Conservation (phyloP, 2,113 vertebrate species). For the Cnemophilus loriae region DNA sequence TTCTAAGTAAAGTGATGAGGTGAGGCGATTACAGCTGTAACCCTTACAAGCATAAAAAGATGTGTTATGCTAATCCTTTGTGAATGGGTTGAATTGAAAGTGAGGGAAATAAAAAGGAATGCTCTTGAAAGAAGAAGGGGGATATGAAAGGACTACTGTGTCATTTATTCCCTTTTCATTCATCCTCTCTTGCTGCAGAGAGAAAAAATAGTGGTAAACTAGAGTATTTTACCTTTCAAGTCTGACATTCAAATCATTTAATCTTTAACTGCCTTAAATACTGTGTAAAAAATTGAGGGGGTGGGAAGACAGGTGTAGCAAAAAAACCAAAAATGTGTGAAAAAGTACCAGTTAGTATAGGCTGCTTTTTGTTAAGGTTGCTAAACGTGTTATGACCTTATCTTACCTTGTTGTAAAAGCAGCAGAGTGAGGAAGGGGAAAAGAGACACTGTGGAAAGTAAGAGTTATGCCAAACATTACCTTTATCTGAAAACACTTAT, state of each 20-base stretch:
- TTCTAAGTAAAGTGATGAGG: slow-evolving; percentile 53
- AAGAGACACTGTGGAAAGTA: background rate
- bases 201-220: background rate
- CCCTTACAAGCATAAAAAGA: slow-evolving; percentile 54
- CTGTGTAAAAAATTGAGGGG: background rate
- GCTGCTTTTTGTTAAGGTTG: background rate
- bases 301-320: background rate
- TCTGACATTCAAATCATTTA: background rate
- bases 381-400: background rate
- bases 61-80: slow-evolving; percentile 58
- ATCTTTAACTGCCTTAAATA: background rate
- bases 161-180: slow-evolving; percentile 45
- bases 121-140: background rate
- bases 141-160: slow-evolving; percentile 36
- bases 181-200: background rate
- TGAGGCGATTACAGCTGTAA: slow-evolving; percentile 62
- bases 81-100: slow-evolving; percentile 53
- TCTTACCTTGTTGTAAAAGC: background rate
- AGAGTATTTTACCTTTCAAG: slow-evolving; percentile 20
- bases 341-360: background rate
- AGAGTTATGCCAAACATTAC: background rate
- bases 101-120: slow-evolving; percentile 20
- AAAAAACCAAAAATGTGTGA: background rate
- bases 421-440: background rate
- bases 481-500: background rate